Conservation (phyloP, 2,113 vertebrate genomes). For the Glaucomys volans region DNA sequence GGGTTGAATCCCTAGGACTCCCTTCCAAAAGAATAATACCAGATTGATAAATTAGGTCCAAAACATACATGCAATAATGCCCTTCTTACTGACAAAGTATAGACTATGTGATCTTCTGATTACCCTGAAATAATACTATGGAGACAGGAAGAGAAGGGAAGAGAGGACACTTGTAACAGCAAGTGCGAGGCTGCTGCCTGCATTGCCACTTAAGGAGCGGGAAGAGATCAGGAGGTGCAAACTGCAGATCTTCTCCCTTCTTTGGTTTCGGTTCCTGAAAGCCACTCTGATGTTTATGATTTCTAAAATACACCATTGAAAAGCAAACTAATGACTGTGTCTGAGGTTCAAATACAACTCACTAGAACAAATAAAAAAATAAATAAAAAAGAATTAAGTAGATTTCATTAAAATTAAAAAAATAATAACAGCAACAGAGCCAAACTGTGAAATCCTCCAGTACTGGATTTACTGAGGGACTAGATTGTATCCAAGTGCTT, state of each 20-base stretch:
- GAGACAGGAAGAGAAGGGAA: background rate
- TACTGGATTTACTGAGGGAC: background rate
- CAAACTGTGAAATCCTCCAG: background rate
- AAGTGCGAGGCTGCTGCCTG: background rate
- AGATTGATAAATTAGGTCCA: background rate
- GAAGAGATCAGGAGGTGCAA: background rate
- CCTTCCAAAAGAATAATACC: background rate
- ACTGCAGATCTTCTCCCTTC: background rate
- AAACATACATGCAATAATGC: background rate
- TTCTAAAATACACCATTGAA: background rate
- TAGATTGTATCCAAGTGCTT: background rate
- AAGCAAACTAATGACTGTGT: background rate
- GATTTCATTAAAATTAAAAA: no score
- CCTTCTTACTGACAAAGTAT: background rate
- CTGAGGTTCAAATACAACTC: background rate
- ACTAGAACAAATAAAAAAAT: no score
- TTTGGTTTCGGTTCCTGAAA: background rate
- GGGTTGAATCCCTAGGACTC: no score
- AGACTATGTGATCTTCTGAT: background rate
- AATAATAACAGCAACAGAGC: background rate
- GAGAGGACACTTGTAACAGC: background rate
- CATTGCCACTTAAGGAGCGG: background rate
- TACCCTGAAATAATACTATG: background rate
- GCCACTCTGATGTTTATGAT: background rate
- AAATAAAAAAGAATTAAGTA: no score